Conservation (phyloP, 1,140 invertebrate genomes). For the Nautilus pompilius region DNA sequence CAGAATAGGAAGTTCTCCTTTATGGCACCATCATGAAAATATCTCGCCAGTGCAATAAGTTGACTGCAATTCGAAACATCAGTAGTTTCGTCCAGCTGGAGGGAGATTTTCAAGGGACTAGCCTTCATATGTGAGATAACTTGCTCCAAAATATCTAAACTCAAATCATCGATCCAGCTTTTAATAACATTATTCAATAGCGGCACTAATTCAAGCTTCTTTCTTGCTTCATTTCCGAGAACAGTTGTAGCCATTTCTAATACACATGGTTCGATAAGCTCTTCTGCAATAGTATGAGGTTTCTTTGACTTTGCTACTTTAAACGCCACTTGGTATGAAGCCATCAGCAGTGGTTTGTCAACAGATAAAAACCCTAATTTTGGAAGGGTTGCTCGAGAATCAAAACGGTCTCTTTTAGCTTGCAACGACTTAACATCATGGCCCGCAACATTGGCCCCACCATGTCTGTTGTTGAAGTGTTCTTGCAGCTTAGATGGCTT, state of each 20-base stretch:
- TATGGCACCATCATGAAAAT: background rate
- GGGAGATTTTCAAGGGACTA: background rate
- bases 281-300: conserved; percentile 5
- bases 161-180: background rate
- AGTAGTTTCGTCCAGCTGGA: background rate
- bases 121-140: conserved; percentile 1
- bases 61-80: conserved; percentile 1
- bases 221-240: background rate
- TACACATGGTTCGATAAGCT: conserved; percentile 2
- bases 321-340: background rate
- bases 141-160: background rate
- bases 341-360: background rate
- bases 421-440: background rate
- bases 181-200: background rate
- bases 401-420: background rate
- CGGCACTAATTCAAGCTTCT: conserved; percentile 2
- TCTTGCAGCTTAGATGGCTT: conserved; percentile 1
- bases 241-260: conserved; percentile 6
- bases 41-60: conserved; percentile 1
- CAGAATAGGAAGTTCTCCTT: background rate
- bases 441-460: background rate
- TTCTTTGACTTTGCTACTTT: background rate
- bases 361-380: conserved; percentile 3
- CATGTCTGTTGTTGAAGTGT: background rate
- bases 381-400: background rate